Evolutionary conservation across 2,797 vertebrate species (phyloP).

Genomic region (Allobates femoralis): DNA sequence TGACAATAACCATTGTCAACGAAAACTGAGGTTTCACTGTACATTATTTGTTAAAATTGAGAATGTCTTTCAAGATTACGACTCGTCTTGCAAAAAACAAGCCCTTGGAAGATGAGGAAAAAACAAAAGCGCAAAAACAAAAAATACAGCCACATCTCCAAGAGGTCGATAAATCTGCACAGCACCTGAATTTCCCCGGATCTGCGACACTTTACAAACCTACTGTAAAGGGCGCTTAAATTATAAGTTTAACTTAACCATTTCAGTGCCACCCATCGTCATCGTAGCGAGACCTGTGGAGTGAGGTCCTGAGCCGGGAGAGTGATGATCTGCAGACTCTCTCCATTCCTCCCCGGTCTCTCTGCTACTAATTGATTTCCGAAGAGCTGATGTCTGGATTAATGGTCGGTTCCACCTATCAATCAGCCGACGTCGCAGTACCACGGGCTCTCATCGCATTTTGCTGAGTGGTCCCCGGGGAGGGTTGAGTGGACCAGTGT

Average conservation of each 20-base stretch:
- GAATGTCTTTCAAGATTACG: no score
- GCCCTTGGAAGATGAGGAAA: no score
- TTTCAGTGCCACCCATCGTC: background rate
- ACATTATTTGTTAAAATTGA: no score
- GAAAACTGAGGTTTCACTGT: no score
- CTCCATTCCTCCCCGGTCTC: slow-evolving; percentile 11
- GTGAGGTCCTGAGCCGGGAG: background rate
- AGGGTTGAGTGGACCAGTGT: slow-evolving; percentile 53
- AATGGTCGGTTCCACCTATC: slow-evolving; percentile 62
- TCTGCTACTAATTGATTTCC: slow-evolving; percentile 62
- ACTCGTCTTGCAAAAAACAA: no score
- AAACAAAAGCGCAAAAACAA: no score
- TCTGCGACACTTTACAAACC: background rate
- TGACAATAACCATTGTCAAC: no score
- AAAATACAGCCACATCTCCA: no score
- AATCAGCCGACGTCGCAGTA: slow-evolving; percentile 59
- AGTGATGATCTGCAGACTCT: slow-evolving; percentile 15
- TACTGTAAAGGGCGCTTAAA: background rate
- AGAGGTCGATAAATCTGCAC: no score
- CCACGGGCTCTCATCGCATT: slow-evolving; percentile 51
- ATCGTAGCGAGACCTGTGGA: slow-evolving; percentile 8
- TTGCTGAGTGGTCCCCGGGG: slow-evolving; percentile 60
- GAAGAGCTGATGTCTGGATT: slow-evolving; percentile 61
- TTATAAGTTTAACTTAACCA: background rate
- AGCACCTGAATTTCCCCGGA: background rate